A percentile compares a stretch with the other conserved stretches of the same genome.
These are phyloP conservation scores for Epizoanthus stellaris DNA, from an alignment of 92 coral and sea anemone genomes.

Conservation along the genomic window DNA sequence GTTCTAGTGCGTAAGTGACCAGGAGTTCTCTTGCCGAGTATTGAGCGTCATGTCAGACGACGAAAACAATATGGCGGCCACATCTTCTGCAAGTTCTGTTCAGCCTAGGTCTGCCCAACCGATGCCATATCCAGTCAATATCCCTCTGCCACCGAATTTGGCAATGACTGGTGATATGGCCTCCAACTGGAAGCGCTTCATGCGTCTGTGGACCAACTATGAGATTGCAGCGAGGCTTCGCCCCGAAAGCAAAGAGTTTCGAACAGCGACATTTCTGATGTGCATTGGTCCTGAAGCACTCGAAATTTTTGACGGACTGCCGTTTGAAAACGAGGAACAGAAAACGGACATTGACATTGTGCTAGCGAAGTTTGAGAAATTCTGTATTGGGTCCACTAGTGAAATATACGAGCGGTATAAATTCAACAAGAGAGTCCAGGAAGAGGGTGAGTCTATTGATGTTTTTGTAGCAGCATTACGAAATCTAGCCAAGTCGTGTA, in stretches of 20 bases:
- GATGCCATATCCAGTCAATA: slow-evolving; percentile 19
- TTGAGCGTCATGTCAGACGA: no score
- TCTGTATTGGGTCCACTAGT: slow-evolving; percentile 69
- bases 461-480: slow-evolving; percentile 67
- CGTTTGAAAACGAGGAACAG: slow-evolving; percentile 54
- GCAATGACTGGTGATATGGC: slow-evolving; percentile 36
- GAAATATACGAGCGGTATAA: slow-evolving; percentile 57
- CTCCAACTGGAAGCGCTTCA: slow-evolving; percentile 44
- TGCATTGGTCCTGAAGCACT: slow-evolving; percentile 67
- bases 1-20: no score
- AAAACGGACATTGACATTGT: slow-evolving; percentile 62
- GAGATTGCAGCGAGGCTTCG: slow-evolving; percentile 39
- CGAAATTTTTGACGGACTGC: slow-evolving; percentile 70
- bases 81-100: neutral
- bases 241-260: slow-evolving; percentile 17
- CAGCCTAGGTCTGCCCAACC: neutral
- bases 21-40: no score
- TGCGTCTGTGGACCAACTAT: slow-evolving; percentile 44
- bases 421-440: slow-evolving; percentile 53
- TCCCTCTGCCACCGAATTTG: slow-evolving; percentile 40
- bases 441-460: slow-evolving; percentile 68
- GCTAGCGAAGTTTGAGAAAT: slow-evolving; percentile 63
- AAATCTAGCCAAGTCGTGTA: slow-evolving; percentile 68
- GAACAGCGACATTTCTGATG: slow-evolving; percentile 58
- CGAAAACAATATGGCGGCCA: neutral